Percentiles rank a stretch among this genome's conserved stretches.
These are phyloP conservation scores for Acyrthosiphon pisum DNA, from an alignment of 1,140 invertebrate genomes.

Conservation along the genomic window DNA sequence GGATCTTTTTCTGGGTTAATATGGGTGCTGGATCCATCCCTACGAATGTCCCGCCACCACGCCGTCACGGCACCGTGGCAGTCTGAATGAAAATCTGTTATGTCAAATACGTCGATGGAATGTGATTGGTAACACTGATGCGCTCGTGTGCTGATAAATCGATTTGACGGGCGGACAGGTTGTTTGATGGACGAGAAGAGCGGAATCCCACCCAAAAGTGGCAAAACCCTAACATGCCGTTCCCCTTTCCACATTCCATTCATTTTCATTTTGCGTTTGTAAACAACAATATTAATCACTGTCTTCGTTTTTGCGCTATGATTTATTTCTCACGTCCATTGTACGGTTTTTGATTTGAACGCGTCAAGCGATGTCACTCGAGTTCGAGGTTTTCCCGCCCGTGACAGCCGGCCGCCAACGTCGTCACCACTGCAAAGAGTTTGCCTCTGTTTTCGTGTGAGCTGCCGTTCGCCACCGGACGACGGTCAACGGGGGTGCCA, in stretches of 20 bases:
- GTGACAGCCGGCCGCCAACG: neutral
- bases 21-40: too few species aligned
- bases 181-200: neutral
- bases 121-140: neutral
- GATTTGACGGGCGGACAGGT: neutral
- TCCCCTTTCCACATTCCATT: conserved; percentile 13
- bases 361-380: neutral
- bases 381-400: neutral
- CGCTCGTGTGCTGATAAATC: neutral
- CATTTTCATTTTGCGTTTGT: conserved; percentile 53
- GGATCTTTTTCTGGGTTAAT: too few species aligned
- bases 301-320: conserved; percentile 34
- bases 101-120: neutral
- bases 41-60: too few species aligned
- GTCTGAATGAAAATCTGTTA: too few species aligned
- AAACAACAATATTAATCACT: conserved; percentile 55
- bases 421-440: neutral
- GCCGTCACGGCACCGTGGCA: too few species aligned
- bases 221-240: neutral
- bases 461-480: neutral
- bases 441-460: neutral
- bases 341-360: neutral
- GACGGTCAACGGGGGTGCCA: neutral
- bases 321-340: neutral
- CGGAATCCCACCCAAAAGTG: conserved; percentile 17